Percentiles rank a stretch among this genome's conserved stretches.
These are phyloP conservation scores for Cheilosia impressa DNA, from an alignment of 2,888 invertebrate species.

Conservation along the genomic window DNA sequence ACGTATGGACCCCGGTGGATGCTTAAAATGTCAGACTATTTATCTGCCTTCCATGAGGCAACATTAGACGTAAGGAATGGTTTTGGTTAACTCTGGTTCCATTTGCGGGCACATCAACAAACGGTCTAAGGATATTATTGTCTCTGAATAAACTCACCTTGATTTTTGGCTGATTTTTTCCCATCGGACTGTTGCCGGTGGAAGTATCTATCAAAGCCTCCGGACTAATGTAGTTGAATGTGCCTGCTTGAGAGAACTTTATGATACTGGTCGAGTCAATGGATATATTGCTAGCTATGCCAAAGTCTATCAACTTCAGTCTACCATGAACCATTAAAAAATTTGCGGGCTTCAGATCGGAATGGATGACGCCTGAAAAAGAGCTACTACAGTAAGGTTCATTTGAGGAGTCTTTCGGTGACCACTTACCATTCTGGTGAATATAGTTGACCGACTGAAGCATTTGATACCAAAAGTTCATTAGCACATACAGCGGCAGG, in stretches of 20 bases:
- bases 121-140: no score
- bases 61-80: no score
- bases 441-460: constrained; percentile 95
- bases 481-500: constrained; percentile 90
- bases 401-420: background rate
- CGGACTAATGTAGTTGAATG: constrained; percentile 98
- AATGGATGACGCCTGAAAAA: constrained; percentile 93
- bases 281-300: constrained; percentile 95
- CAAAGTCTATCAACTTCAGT: constrained; percentile 98
- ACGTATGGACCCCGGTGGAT: no score
- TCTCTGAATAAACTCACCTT: constrained; percentile 79
- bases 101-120: no score
- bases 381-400: background rate
- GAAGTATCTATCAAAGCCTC: constrained; percentile 91
- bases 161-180: constrained; percentile 84
- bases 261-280: constrained; percentile 95
- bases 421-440: constrained; percentile 89
- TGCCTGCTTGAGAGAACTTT: constrained; percentile 92
- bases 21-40: no score
- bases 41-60: no score
- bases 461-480: constrained; percentile 98
- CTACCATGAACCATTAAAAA: constrained; percentile 94
- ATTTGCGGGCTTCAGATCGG: constrained; percentile 98
- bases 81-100: no score
- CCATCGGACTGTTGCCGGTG: constrained; percentile 82